Evolutionary conservation across 2,797 vertebrate species (phyloP).

Genomic region (Gastrophryne carolinensis): DNA sequence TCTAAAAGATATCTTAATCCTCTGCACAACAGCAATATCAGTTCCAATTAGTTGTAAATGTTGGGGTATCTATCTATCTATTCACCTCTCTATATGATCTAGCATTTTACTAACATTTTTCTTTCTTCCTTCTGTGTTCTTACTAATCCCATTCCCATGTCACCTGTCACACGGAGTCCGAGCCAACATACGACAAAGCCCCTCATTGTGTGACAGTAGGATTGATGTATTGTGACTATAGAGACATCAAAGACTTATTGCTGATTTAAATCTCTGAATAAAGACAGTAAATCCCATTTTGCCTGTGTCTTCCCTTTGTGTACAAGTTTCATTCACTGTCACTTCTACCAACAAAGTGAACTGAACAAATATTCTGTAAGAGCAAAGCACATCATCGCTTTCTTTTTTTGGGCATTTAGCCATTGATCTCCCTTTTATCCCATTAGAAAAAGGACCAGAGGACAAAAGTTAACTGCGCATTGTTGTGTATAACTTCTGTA

Average conservation of each 20-base stretch:
- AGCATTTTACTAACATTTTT: no score
- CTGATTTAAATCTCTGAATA: slow-evolving; percentile 28
- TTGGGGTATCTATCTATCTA: no score
- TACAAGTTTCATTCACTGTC: slow-evolving; percentile 1
- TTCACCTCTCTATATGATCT: no score
- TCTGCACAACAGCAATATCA: no score
- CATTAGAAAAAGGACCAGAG: no score
- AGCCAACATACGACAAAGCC: slow-evolving; percentile 13
- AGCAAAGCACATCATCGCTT: slow-evolving; percentile 50
- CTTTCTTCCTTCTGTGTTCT: no score
- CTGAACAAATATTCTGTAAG: not conserved
- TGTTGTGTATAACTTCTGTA: no score
- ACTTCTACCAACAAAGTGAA: not conserved
- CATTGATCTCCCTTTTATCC: no score
- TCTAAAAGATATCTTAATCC: no score
- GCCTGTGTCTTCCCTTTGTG: slow-evolving; percentile 27
- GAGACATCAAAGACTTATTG: slow-evolving; percentile 35
- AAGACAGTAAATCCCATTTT: slow-evolving; percentile 18
- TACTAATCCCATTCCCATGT: not conserved
- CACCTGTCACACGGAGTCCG: not conserved
- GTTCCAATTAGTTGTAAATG: no score
- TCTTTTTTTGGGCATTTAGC: no score
- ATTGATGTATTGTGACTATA: slow-evolving; percentile 41
- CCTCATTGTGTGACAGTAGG: slow-evolving; percentile 20
- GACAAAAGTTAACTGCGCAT: no score